Evolutionary conservation across 1,140 invertebrate genomes (phyloP), one percentile per base, ranked within the genome.

Genomic region (Neuroterus valhalla): DNA sequence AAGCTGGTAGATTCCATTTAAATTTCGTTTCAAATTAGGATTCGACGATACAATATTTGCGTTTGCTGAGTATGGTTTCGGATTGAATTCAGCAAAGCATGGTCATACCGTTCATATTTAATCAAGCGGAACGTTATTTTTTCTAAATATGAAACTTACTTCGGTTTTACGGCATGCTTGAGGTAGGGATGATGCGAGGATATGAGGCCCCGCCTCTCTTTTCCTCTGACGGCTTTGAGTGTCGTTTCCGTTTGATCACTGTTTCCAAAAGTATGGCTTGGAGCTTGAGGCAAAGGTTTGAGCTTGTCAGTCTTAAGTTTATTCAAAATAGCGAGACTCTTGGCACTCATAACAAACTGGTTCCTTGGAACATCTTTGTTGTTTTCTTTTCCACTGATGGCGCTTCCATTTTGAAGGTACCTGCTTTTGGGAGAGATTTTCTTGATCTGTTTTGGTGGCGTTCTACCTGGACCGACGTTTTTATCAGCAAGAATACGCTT

Each of bases 251-350:
- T 70, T 15, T 71, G 72, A 38, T 77, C 70, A 14, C n/a, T 45
- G 75, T 72, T 73, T n/a, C 38, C 38, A 19, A 12, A 68, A 17
- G 38, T 15, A 45, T 15, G 17, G 42, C 48, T 71, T 11, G 76
- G 38, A 11, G 71, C 50, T 45, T 62, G 50, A 19, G 66, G 74
- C 11, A 80, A 66, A 10, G 72, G 74, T 31, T 80, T 85, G 38
- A 81, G 42, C 23, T 72, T 80, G 6, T 86, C 82, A 62, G 71
- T 78, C 66, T 88, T 89, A 2, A 90, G 44, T 74, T 85, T 89
- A 75, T 90, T 89, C 31, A 89, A 68, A 80, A 89, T 87, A 17
- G 86, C 85, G 3, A 89, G 73, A 74, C 84, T 89, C 66, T 88
- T 90, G 2, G 84, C 86, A 31, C 83, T 89, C 82, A 89, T 88